Evolutionary conservation across 2,797 vertebrate species (phyloP), one percentile per base, ranked within the genome.

Genomic region (Enteromius viviparus): DNA sequence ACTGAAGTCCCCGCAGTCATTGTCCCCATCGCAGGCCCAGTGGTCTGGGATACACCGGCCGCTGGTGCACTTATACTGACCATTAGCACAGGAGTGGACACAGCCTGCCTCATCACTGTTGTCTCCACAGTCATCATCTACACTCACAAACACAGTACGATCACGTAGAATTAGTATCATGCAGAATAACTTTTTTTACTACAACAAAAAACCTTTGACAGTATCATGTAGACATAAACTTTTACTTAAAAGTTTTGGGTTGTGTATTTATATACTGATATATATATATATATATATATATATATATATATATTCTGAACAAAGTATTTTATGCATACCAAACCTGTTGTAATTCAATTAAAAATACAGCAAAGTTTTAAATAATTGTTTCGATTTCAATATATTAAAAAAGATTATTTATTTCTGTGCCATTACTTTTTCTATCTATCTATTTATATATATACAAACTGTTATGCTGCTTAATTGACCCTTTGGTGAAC

Each of bases 51-150:
- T 96, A 23, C 98, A 99, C 74, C 97, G 95, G 4, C 98, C 97
- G 10, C 93, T 98, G 21, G 90, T 91, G 85, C 98, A 99, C 85
- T 95, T 93, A 93, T 98, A 99, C 86, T 99, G 97, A 19, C 91
- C 90, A 55, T 96, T 94, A 80, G 95, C 94, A 86, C 98, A 99
- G 0, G 96, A 96, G 85, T 95, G 96, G 65, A 94, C 47, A 40
- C 98, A 99, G 85, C 95, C 95, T 1, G 85, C 87, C 83, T 99
- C 98, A 78, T 99, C 98, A 19, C 97, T 99, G 26, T 95, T 94
- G 0, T 99, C 97, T 0, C 97, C 97, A n/a, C 98, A 99, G 93
- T 99, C 98, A 0, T 99, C 96, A 70, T 99, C 98, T 99, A 87
- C 55, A 86, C 32, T 78, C 5, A 65, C 45, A 87, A 32, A 77